phyloP scores from a whole-genome alignment of 1,140 invertebrate genomes.

The Drosophila melanogaster region Release_6_plus_ISO1_MT NT_033779.5:10299501-10300000 shows the following conservation, averaged over 20 bases:
- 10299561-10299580: background rate
- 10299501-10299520: background rate
- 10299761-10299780: slow-evolving; percentile 1
- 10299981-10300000: no score
- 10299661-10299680: no score
- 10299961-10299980: no score
- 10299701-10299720: background rate
- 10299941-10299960: no score
- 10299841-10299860: slow-evolving; percentile 5
- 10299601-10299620: background rate
- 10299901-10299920: background rate
- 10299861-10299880: background rate
- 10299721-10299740: background rate
- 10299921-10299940: background rate
- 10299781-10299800: background rate
- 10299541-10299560: background rate
- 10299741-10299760: background rate
- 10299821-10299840: slow-evolving; percentile 12
- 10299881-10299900: background rate
- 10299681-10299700: background rate
- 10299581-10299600: background rate
- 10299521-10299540: background rate
- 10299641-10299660: background rate
- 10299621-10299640: slow-evolving; percentile 41
- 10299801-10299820: slow-evolving; percentile 7